phyloP scores from a whole-genome alignment of 2,888 invertebrate species.

The Steinernema carpocapsae region DNA sequence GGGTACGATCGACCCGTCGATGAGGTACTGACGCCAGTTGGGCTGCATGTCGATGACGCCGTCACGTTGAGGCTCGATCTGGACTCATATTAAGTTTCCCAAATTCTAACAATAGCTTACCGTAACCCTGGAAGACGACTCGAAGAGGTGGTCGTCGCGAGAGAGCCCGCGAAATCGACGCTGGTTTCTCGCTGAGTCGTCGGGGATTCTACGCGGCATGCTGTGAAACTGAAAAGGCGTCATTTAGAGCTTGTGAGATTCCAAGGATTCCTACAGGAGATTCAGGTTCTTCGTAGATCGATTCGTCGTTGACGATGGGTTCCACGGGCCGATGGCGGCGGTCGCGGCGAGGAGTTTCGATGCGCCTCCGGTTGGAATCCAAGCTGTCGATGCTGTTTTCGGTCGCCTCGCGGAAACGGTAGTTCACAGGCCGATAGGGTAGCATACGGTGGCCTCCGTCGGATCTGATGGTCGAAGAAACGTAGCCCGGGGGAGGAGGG shows the following conservation, averaged over 20 bases:
- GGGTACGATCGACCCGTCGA: slow-evolving; percentile 22
- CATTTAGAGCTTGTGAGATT: neutral
- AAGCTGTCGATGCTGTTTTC: slow-evolving; percentile 38
- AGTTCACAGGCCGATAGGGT: slow-evolving; percentile 15
- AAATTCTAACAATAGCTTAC: neutral
- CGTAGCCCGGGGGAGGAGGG: slow-evolving; percentile 34
- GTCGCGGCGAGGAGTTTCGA: neutral
- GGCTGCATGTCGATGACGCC: slow-evolving; percentile 33
- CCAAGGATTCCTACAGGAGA: slow-evolving; percentile 37
- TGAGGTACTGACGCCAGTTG: slow-evolving; percentile 40
- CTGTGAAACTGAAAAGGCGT: slow-evolving; percentile 31
- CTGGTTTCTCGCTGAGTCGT: neutral
- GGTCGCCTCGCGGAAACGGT: slow-evolving; percentile 36
- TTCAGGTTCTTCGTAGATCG: slow-evolving; percentile 48
- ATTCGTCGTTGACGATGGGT: slow-evolving; percentile 38
- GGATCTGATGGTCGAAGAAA: slow-evolving; percentile 12
- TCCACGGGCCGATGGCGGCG: neutral
- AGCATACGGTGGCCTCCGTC: slow-evolving; percentile 17
- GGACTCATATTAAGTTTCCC: neutral
- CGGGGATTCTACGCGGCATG: slow-evolving; percentile 9
- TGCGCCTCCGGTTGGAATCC: neutral
- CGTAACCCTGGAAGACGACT: neutral
- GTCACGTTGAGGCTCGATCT: slow-evolving; percentile 30
- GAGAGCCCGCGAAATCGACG: slow-evolving; percentile 35
- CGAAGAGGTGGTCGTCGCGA: slow-evolving; percentile 35